Conservation (phyloP, 2,113 vertebrate genomes). For the Corythornis vintsioides region DNA sequence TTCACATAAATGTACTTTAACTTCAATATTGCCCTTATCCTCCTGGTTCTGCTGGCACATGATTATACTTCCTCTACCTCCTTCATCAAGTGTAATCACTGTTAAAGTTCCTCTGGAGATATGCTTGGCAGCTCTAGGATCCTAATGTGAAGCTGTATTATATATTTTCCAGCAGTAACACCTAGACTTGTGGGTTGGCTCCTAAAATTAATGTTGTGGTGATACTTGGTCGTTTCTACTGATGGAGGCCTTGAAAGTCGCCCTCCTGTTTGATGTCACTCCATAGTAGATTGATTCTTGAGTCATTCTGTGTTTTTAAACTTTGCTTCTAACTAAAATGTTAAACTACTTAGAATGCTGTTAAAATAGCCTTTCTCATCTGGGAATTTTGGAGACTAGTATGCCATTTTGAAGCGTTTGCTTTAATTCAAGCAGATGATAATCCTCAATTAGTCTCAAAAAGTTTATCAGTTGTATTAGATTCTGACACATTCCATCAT, state of each 20-base stretch:
- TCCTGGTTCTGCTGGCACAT: constrained; percentile 40
- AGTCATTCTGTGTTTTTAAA: background rate
- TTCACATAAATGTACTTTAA: background rate
- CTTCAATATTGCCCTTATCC: constrained; percentile 34
- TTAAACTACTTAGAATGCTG: background rate
- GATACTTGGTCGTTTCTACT: constrained; percentile 10
- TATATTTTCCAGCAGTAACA: constrained; percentile 33
- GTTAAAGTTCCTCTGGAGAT: constrained; percentile 56
- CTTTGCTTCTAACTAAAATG: constrained; percentile 12
- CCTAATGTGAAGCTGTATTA: constrained; percentile 45
- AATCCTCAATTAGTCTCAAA: background rate
- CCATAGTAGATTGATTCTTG: background rate
- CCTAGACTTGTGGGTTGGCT: constrained; percentile 33
- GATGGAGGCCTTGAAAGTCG: background rate
- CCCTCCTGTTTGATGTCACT: background rate
- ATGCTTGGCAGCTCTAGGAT: constrained; percentile 5
- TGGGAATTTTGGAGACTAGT: background rate
- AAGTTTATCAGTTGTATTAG: background rate
- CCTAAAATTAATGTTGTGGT: background rate
- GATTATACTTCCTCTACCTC: constrained; percentile 13
- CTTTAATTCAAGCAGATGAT: background rate
- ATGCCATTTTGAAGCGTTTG: background rate
- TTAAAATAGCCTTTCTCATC: background rate
- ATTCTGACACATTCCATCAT: background rate
- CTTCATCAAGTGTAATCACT: constrained; percentile 53